Conservation (phyloP, 1,140 invertebrate species). For the Epicauta chinensis region DNA sequence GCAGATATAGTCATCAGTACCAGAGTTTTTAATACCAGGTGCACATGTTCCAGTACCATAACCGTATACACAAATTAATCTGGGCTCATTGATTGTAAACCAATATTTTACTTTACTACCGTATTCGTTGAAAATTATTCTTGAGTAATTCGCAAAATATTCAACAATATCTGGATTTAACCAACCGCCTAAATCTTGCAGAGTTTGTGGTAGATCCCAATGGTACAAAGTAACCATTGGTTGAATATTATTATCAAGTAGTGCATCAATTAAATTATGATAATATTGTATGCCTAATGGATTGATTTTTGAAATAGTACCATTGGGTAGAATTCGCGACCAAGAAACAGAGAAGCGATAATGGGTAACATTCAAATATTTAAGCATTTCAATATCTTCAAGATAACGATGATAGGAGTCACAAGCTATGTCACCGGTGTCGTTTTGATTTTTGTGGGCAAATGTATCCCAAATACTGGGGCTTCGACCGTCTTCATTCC, state of each 20-base stretch:
- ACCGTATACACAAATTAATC: slow-evolving; percentile 31
- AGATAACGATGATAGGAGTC: slow-evolving; percentile 53
- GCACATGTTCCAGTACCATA: slow-evolving; percentile 24
- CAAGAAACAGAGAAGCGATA: slow-evolving; percentile 56
- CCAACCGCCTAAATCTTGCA: slow-evolving; percentile 39
- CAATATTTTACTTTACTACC: slow-evolving; percentile 42
- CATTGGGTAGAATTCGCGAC: slow-evolving; percentile 37
- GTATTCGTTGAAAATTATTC: slow-evolving; percentile 24
- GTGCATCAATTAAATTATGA: slow-evolving; percentile 53
- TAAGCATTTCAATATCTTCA: slow-evolving; percentile 47
- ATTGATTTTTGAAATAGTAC: slow-evolving; percentile 3
- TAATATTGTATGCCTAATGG: slow-evolving; percentile 57
- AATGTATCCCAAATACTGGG: slow-evolving; percentile 54
- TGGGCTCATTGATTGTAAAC: slow-evolving; percentile 49
- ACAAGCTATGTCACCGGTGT: slow-evolving; percentile 51
- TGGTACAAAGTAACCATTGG: slow-evolving; percentile 52
- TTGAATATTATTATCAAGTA: slow-evolving; percentile 52
- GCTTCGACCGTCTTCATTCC: slow-evolving; percentile 41
- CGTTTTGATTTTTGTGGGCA: slow-evolving; percentile 43
- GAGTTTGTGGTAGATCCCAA: slow-evolving; percentile 36
- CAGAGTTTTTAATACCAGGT: slow-evolving; percentile 33
- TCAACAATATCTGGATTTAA: slow-evolving; percentile 34
- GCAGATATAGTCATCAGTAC: slow-evolving; percentile 48
- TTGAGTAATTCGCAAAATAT: slow-evolving; percentile 38
- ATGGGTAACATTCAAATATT: slow-evolving; percentile 43